A percentile compares a stretch with the other conserved stretches of the same genome.
Conservation (phyloP, 53 echinoderm and acorn worm genomes). For the Apostichopus leukothele region DNA sequence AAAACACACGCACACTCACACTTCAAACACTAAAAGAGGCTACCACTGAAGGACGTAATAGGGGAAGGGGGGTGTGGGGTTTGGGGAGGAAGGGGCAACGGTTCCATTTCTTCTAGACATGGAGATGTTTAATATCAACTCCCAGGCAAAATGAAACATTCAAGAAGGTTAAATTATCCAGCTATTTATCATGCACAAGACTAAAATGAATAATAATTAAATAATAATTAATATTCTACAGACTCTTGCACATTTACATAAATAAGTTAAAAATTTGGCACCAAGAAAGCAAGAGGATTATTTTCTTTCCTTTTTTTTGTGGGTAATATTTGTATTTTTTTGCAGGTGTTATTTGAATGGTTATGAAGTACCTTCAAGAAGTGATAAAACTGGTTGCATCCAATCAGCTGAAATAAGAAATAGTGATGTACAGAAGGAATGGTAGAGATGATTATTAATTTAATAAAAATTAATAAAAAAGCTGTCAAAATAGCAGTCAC, state of each 20-base stretch:
- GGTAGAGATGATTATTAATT: too few species aligned
- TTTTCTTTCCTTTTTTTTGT: background rate
- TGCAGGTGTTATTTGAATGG: too few species aligned
- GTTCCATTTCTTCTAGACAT: background rate
- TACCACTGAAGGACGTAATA: background rate
- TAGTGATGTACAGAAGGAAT: background rate
- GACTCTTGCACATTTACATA: background rate
- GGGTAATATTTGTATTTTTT: too few species aligned
- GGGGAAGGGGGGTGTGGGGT: constrained; percentile 3
- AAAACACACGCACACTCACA: too few species aligned
- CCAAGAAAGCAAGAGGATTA: background rate
- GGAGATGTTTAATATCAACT: background rate
- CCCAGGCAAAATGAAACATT: background rate
- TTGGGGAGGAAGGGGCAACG: background rate
- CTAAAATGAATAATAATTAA: background rate
- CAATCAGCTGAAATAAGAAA: constrained; percentile 36
- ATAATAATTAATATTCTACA: background rate
- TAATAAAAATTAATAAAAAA: too few species aligned
- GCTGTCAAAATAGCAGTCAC: too few species aligned
- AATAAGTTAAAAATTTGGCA: background rate
- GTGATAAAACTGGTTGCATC: constrained; percentile 36
- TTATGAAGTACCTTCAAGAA: constrained; percentile 35
- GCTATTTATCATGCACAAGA: background rate
- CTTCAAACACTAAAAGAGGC: background rate
- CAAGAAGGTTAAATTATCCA: background rate